phyloP scores from a whole-genome alignment of 2,113 vertebrate genomes.

The Acanthochromis polyacanthus region DNA sequence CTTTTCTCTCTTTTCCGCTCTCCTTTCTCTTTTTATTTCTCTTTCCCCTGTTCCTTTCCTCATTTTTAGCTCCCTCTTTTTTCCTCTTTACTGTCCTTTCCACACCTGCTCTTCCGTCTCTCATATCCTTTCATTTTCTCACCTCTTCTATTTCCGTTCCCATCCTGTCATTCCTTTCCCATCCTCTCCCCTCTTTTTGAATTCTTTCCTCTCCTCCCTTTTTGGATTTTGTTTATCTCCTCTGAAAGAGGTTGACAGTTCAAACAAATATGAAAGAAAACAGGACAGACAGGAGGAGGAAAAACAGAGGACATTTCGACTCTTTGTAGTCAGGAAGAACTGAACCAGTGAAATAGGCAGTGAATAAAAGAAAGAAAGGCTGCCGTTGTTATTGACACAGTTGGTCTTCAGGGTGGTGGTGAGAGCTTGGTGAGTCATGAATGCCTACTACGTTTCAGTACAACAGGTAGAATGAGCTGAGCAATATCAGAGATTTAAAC shows the following conservation, averaged over 20 bases:
- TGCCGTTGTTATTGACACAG: constrained; percentile 35
- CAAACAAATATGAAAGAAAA: constrained; percentile 9
- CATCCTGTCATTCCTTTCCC: not conserved
- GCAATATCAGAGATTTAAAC: constrained; percentile 20
- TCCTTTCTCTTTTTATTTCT: not conserved
- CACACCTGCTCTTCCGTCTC: not conserved
- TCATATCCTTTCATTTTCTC: not conserved
- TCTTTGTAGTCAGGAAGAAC: not conserved
- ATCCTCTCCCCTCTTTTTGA: not conserved
- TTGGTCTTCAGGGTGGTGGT: constrained; percentile 34
- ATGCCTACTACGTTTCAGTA: constrained; percentile 39
- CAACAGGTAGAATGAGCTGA: constrained; percentile 60
- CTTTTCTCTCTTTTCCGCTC: not conserved
- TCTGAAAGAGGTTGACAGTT: constrained; percentile 1
- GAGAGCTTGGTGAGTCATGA: constrained; percentile 62
- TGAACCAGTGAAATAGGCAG: constrained; percentile 2
- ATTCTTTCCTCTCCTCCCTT: too few relatives aligned
- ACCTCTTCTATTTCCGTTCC: not conserved
- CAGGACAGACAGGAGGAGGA: not conserved
- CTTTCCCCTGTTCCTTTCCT: not conserved
- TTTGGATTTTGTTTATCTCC: not conserved
- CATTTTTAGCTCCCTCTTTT: not conserved
- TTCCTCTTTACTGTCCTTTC: not conserved
- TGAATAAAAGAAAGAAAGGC: constrained; percentile 10
- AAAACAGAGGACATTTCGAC: not conserved